Conservation (phyloP, 2,888 invertebrate species). For the Brachypalpus laphriformis region DNA sequence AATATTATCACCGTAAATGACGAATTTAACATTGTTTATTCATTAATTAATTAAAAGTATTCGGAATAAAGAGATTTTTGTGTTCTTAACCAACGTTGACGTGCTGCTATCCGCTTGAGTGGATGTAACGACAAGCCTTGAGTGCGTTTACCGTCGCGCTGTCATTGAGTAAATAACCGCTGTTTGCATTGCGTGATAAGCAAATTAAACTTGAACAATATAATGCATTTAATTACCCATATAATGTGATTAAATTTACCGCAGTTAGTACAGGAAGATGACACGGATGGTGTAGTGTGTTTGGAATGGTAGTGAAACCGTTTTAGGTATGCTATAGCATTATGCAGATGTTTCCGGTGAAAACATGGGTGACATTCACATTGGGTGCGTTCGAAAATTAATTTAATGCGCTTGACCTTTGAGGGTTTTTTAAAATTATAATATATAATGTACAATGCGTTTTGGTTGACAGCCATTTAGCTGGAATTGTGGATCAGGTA, state of each 20-base stretch:
- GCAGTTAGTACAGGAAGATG: slow-evolving; percentile 58
- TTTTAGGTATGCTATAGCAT: slow-evolving; percentile 43
- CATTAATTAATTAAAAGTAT: slow-evolving; percentile 6
- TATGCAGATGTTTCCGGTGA: slow-evolving; percentile 63
- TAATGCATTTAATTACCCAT: slow-evolving; percentile 68
- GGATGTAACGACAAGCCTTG: slow-evolving; percentile 5
- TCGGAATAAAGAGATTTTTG: slow-evolving; percentile 25
- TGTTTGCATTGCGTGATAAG: slow-evolving; percentile 71
- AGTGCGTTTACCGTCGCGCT: slow-evolving; percentile 40
- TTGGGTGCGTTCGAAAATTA: slow-evolving; percentile 35
- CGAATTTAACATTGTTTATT: neutral
- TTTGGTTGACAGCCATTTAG: too few species aligned
- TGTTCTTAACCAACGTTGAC: slow-evolving; percentile 32
- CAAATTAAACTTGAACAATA: slow-evolving; percentile 54
- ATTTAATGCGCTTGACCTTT: slow-evolving; percentile 12
- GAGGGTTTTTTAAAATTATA: neutral
- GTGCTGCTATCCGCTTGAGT: slow-evolving; percentile 33
- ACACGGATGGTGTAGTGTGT: slow-evolving; percentile 29
- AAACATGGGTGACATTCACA: slow-evolving; percentile 43
- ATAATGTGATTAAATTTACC: slow-evolving; percentile 70
- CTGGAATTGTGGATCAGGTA: too few species aligned
- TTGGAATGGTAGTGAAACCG: slow-evolving; percentile 32
- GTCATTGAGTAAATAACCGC: slow-evolving; percentile 51
- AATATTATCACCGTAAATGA: slow-evolving; percentile 13
- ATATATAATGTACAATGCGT: too few species aligned